Percentiles rank a stretch among this genome's conserved stretches.
Evolutionary conservation across 1,140 invertebrate genomes (phyloP).

Genomic region (Drosophila erecta): DNA sequence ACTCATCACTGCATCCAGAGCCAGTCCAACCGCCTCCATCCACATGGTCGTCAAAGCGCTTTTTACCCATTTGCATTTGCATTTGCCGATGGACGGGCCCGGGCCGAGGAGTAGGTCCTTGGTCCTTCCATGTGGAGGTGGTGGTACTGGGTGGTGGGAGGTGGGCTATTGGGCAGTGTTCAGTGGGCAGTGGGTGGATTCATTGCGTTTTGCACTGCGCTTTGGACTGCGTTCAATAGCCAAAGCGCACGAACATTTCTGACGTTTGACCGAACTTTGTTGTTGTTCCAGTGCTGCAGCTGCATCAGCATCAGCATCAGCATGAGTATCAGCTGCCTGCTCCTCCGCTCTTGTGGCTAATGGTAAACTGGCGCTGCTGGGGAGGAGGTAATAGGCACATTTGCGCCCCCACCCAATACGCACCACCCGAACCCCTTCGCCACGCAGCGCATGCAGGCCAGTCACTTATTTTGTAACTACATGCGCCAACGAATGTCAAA

Average conservation of each 20-base stretch:
- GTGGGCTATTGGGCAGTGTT: not conserved
- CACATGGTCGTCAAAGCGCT: slow-evolving; percentile 69
- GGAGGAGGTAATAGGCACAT: slow-evolving; percentile 50
- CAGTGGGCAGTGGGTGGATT: slow-evolving; percentile 9
- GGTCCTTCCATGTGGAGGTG: not conserved
- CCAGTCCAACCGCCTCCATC: slow-evolving; percentile 14
- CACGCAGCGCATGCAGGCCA: not conserved
- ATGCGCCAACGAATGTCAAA: slow-evolving; percentile 30
- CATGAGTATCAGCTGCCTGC: not conserved
- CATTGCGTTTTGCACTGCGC: slow-evolving; percentile 23
- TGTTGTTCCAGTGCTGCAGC: slow-evolving; percentile 47
- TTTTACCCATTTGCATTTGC: slow-evolving; percentile 75
- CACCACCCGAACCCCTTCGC: not conserved
- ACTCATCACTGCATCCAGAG: not conserved
- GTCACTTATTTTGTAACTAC: slow-evolving; percentile 46
- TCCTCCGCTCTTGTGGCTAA: slow-evolving; percentile 40
- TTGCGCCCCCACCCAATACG: slow-evolving; percentile 16
- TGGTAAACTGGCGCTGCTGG: slow-evolving; percentile 20
- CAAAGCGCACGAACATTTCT: slow-evolving; percentile 56
- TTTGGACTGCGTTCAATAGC: slow-evolving; percentile 55
- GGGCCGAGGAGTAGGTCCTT: slow-evolving; percentile 22
- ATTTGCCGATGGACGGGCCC: slow-evolving; percentile 31
- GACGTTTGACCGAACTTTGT: slow-evolving; percentile 75
- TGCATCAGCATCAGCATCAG: slow-evolving; percentile 4
- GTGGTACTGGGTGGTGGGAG: not conserved